Evolutionary conservation across 2,888 invertebrate genomes (phyloP), one percentile per base, ranked within the genome.

Genomic region (Volucella bombylans): DNA sequence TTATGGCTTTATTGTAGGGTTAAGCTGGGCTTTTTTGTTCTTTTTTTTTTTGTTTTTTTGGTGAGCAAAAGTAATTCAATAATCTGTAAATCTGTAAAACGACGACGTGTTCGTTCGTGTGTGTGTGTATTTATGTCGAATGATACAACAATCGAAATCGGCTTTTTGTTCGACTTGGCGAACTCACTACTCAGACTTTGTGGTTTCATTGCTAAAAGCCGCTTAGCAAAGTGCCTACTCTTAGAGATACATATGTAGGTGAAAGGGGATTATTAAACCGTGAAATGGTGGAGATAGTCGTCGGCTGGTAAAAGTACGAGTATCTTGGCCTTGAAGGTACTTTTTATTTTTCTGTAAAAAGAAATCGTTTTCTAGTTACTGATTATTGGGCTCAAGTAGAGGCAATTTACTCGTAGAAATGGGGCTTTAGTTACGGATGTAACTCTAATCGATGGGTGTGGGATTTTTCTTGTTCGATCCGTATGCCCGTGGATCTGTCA

Each of bases 1-100:
- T 78, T 73, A 73, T 59, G 68, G 78, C 59, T 78, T 73, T 62
- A 65, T 73, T 73, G 69, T 65, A 79, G 82, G 73, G 78, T 83
- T 73, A 79, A 78, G 64, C 68, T 68, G 69, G 64, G 62, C 68
- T 74, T 68, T 74, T 69, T 64, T 64, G 12, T 23, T 1, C 3
- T 68, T 69, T 73, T 68, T 81, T 69, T 64, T 64, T n/a, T n/a
- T n/a, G n/a, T n/a, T n/a, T 18, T 18, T 18, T 18, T 18, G 1
- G 18, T 68, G 10, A 54, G 65, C 57, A 41, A 69, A 50, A 69
- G 52, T 11, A 49, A 59, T 69, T 62, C 12, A 49, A 14, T 8
- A 10, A n/a, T n/a, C n/a, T n/a, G n/a, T n/a, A 38, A 65, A 71
- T 71, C 61, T 76, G 61, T 39, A 71, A 59, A 31, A 9, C 14